Conservation (phyloP, 92 coral and sea anemone genomes). For the Siderastrea radians region DNA sequence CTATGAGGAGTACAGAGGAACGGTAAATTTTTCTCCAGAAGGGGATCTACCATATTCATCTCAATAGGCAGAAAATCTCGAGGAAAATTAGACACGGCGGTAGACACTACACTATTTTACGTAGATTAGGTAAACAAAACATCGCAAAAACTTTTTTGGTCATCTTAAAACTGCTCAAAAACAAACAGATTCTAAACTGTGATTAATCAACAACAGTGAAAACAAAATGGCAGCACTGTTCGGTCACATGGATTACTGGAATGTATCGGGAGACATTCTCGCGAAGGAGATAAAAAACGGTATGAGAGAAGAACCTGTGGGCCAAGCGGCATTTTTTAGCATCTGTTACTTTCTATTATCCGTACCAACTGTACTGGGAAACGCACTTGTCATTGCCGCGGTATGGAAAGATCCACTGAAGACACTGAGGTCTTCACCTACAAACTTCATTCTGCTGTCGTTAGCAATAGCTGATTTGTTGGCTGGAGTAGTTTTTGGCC, state of each 20-base stretch:
- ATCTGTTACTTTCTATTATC: neutral
- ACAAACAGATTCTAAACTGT: too few species aligned
- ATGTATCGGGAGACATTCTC: neutral
- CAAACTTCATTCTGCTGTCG: neutral
- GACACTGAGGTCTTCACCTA: neutral
- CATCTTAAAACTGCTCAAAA: too few species aligned
- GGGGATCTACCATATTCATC: too few species aligned
- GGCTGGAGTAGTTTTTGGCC: conserved; percentile 3
- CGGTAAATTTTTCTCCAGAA: too few species aligned
- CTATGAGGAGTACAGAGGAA: too few species aligned
- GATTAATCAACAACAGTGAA: too few species aligned
- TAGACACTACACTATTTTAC: too few species aligned
- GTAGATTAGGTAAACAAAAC: too few species aligned
- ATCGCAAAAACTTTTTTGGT: too few species aligned
- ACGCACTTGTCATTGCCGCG: neutral
- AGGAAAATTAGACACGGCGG: too few species aligned
- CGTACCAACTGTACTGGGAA: conserved; percentile 17
- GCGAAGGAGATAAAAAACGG: neutral
- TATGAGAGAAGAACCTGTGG: neutral
- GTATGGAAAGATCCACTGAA: conserved; percentile 10
- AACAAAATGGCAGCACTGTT: conserved; percentile 21
- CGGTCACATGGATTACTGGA: conserved; percentile 36
- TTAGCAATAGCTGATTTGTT: neutral
- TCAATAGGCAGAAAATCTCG: too few species aligned
- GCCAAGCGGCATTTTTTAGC: neutral